Evolutionary conservation across 1,140 invertebrate species (phyloP).

Genomic region (roundworm (Caenorhabditis elegans)): DNA sequence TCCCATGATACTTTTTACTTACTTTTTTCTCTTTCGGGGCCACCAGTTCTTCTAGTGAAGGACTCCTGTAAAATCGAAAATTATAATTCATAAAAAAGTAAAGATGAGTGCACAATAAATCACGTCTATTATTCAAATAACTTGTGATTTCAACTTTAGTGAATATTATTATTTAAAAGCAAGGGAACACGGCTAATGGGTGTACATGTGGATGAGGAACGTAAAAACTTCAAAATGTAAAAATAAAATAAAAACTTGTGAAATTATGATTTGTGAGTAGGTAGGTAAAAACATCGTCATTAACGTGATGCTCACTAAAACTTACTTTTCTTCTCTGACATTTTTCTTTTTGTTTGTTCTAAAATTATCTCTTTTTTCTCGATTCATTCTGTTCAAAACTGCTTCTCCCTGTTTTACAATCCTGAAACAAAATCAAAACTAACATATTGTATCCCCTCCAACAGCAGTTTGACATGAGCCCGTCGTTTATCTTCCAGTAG

Average conservation of each 20-base stretch:
- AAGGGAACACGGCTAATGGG: background rate
- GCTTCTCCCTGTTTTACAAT: too few relatives aligned
- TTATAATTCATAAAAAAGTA: background rate
- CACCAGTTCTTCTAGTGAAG: background rate
- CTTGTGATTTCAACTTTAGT: background rate
- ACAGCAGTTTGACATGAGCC: constrained; percentile 39
- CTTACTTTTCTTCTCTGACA: constrained; percentile 25
- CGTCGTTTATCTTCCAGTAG: constrained; percentile 43
- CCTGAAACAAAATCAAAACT: background rate
- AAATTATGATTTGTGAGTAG: too few relatives aligned
- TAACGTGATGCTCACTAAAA: background rate
- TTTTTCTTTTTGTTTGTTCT: constrained; percentile 23
- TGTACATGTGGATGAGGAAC: background rate
- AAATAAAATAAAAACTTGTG: background rate
- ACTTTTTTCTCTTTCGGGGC: constrained; percentile 36
- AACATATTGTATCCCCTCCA: constrained; percentile 38
- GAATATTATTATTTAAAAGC: background rate
- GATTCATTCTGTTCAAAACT: background rate
- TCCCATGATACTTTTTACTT: constrained; percentile 46
- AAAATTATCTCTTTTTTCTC: background rate
- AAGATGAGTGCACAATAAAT: background rate
- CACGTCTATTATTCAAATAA: constrained; percentile 19
- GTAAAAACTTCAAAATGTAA: background rate
- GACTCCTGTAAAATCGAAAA: background rate
- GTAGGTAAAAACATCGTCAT: background rate